Evolutionary conservation across 2,888 invertebrate species (phyloP), one percentile per base, ranked within the genome.

Genomic region (Ellobium chinense): DNA sequence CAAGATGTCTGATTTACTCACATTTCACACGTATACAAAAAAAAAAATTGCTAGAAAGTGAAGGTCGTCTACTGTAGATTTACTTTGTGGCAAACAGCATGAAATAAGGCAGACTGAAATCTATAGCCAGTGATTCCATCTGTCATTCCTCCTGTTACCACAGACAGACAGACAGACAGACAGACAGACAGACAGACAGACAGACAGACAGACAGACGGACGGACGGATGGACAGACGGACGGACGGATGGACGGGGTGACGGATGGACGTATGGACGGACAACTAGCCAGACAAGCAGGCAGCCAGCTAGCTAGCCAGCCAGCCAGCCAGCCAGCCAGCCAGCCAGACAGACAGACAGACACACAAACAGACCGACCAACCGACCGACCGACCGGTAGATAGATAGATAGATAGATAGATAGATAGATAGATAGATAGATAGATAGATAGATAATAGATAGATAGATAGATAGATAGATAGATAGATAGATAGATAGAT

Each of bases 391-490:
- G 46, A 46, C 18, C 7, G 46, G 18, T 46, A 60, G 60, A 60
- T 60, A 60, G 60, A 60, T 60, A 60, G 60, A 60, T 60, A 60
- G 60, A 60, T 60, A 60, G 60, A 60, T 60, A 60, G 60, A 60
- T 60, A 60, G 60, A 60, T 60, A 60, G 60, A 60, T 60, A 60
- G 60, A 60, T 46, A 46, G 46, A 46, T 46, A 46, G 46, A 46
- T 46, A 46, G 46, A 46, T 46, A 46, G 62, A 9, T 27, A 24
- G 56, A 18, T 54, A n/a, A 56, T 27, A 29, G 27, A 54, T 58
- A 54, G 60, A 60, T 14, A 58, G 58, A 39, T 29, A 34, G 1
- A 36, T n/a, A 31, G 3, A 54, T n/a, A 31, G 36, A 60, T 0
- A 24, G 31, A 34, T 1, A 31, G 54, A 54, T 12, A 31, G 60